Evolutionary conservation across 2,797 vertebrate species (phyloP), one percentile per base, ranked within the genome.

Genomic region (Okamejei kenojei): DNA sequence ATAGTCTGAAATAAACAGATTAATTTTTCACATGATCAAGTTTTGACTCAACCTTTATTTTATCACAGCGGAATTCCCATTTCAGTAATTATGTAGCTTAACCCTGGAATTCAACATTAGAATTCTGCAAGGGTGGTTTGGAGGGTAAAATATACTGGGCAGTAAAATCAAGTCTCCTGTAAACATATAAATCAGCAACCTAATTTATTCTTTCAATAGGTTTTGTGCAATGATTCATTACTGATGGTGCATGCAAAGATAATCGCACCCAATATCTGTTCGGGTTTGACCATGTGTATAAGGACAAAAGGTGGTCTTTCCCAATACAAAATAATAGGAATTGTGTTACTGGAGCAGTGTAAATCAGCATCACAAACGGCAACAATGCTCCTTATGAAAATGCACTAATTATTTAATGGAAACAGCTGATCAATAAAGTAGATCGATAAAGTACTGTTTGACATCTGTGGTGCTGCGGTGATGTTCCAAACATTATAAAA

Each of bases 311-410:
- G 71, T 92, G 71, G 90, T 7, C 26, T 54, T 92, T 76, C 45
- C 90, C 90, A 92, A 71, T 29, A 92, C 45, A 92, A 92, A 92
- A 29, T 92, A 92, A 90, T 90, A 3, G 21, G 15, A 92, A 26
- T 11, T 76, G 2, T 7, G 19, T 3, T 45, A 76, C 29, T 11
- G 54, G 71, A 76, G 35, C 26, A 74, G 1, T 58, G 90, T 58
- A 54, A 61, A 29, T 58, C 82, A 90, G 32, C n/a, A 19, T 74
- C 54, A 54, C 13, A 45, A 13, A 74, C 35, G 29, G 54, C 38
- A 91, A 74, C 3, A 91, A 74, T 29, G 15, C 32, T 38, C 15
- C 23, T 73, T 90, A 45, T 58, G 65, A 71, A 90, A 71, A 26
- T 71, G 26, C 2, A 15, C 38, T 91, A 2, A 91, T 74, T 91